Evolutionary conservation across 92 coral and sea anemone genomes (phyloP).

Genomic region (Paragorgia papillata): DNA sequence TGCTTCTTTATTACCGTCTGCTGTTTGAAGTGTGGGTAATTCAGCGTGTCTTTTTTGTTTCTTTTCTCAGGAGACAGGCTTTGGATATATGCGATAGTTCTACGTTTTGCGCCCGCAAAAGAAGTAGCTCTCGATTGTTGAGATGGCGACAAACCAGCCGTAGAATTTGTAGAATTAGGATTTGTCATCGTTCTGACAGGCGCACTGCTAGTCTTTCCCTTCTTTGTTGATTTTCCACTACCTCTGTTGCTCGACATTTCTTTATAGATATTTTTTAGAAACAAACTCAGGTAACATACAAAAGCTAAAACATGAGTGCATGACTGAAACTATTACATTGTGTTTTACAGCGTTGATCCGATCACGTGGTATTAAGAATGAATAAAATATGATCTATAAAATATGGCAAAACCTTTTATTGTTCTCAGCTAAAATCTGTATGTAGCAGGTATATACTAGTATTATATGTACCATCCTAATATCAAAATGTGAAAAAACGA

Average conservation of each 20-base stretch:
- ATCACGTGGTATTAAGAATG: not conserved
- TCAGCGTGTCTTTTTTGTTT: slow-evolving; percentile 5
- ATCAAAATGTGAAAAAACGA: not conserved
- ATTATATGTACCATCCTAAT: too few relatives aligned
- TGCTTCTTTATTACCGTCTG: slow-evolving; percentile 28
- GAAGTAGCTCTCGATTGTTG: slow-evolving; percentile 3
- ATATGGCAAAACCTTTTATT: not conserved
- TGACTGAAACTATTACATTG: too few relatives aligned
- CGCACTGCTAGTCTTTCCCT: slow-evolving; percentile 2
- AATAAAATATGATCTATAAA: slow-evolving; percentile 2
- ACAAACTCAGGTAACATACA: not conserved
- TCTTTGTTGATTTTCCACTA: slow-evolving; percentile 9
- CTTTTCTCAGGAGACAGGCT: slow-evolving; percentile 45
- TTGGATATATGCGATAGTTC: slow-evolving; percentile 43
- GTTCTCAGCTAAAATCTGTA: too few relatives aligned
- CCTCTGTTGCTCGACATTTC: not conserved
- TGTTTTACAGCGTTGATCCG: not conserved
- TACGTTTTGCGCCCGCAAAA: not conserved
- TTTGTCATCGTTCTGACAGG: not conserved
- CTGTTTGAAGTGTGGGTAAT: slow-evolving; percentile 39
- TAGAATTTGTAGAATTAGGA: not conserved
- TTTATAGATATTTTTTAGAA: not conserved
- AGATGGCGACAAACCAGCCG: not conserved
- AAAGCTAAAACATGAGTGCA: slow-evolving; percentile 1
- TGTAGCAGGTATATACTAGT: too few relatives aligned